A percentile compares a stretch with the other conserved stretches of the same genome.
Conservation (phyloP, 2,113 vertebrate species). For the Hiodon tergisus region DNA sequence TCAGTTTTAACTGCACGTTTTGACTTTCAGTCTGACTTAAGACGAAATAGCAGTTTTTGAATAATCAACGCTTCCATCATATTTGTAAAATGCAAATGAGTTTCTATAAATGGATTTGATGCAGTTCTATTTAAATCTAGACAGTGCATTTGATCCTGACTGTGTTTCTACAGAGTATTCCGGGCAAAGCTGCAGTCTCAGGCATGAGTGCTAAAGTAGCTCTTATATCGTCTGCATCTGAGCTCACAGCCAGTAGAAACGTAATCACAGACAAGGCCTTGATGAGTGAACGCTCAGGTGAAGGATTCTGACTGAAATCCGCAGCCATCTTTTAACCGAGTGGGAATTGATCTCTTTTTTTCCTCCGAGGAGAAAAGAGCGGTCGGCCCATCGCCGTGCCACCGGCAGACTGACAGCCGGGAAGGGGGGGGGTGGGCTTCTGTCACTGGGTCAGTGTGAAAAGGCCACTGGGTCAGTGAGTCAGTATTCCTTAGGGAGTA, state of each 20-base stretch:
- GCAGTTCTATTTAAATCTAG: neutral
- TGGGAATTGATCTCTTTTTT: neutral
- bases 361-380: neutral
- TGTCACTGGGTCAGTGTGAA: neutral
- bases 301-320: neutral
- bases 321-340: neutral
- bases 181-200: neutral
- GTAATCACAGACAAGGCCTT: neutral
- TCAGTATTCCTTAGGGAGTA: too few relatives aligned
- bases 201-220: neutral
- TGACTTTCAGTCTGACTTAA: too few relatives aligned
- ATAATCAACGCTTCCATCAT: too few relatives aligned
- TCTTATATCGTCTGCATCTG: neutral
- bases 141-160: neutral
- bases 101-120: too few relatives aligned
- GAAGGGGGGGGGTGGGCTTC: neutral
- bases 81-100: too few relatives aligned
- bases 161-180: neutral
- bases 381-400: too few relatives aligned
- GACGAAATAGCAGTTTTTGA: too few relatives aligned
- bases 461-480: too few relatives aligned
- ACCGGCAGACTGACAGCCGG: neutral
- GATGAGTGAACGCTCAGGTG: neutral
- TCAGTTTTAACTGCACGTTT: too few relatives aligned
- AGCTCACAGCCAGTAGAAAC: neutral